Evolutionary conservation across 2,113 vertebrate species (phyloP).

Genomic region (Sylvilagus bachmani): DNA sequence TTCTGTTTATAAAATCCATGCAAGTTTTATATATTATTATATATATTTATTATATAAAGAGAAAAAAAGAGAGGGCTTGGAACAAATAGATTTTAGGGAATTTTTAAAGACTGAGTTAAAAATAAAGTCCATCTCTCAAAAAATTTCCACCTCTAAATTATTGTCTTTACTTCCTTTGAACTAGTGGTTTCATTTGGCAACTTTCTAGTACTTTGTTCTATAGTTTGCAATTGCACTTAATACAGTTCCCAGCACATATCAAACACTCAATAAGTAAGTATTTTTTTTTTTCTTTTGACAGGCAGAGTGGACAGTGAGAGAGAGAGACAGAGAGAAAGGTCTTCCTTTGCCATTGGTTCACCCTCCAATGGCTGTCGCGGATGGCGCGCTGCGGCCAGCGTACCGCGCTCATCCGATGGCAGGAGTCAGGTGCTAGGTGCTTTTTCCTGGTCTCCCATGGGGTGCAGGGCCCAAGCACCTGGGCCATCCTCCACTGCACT

Average conservation of each 20-base stretch:
- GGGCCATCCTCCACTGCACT: too few species aligned
- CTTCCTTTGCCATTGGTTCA: too few species aligned
- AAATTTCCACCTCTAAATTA: slow-evolving; percentile 9
- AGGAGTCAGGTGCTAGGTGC: too few species aligned
- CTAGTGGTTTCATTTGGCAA: slow-evolving; percentile 30
- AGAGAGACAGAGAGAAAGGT: too few species aligned
- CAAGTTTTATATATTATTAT: background rate
- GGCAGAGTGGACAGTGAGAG: too few species aligned
- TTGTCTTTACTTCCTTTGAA: slow-evolving; percentile 38
- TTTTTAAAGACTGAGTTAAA: slow-evolving; percentile 46
- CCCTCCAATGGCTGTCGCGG: too few species aligned
- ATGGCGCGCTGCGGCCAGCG: too few species aligned
- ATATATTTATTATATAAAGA: too few species aligned
- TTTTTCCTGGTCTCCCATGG: too few species aligned
- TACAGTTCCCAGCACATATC: background rate
- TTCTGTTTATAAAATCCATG: slow-evolving; percentile 11
- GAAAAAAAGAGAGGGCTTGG: background rate
- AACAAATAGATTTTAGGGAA: slow-evolving; percentile 1
- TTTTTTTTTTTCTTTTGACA: too few species aligned
- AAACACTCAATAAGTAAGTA: background rate
- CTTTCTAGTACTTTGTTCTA: background rate
- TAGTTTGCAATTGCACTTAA: background rate
- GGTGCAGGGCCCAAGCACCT: too few species aligned
- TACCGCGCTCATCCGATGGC: too few species aligned
- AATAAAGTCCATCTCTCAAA: slow-evolving; percentile 27